Conservation (phyloP, 2,797 vertebrate species). For the Sebastolobus altivelis region DNA sequence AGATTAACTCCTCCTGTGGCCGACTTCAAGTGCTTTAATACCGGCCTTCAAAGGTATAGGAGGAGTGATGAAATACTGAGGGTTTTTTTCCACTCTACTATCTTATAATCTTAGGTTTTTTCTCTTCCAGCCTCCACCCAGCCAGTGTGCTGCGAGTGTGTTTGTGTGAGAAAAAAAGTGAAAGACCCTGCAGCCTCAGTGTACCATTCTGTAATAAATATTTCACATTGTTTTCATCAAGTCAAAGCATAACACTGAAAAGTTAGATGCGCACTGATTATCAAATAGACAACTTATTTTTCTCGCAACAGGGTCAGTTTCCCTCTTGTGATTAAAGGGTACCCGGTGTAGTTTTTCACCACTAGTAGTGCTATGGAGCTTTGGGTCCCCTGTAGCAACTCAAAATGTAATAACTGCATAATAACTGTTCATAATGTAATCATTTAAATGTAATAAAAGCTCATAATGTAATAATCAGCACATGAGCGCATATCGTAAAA, state of each 20-base stretch:
- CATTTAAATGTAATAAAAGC: too few relatives aligned
- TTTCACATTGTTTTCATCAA: conserved; percentile 20
- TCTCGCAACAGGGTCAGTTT: too few relatives aligned
- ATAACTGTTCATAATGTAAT: too few relatives aligned
- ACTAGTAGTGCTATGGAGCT: not conserved
- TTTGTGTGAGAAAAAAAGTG: conserved; percentile 4
- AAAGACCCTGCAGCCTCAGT: not conserved
- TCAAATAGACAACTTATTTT: not conserved
- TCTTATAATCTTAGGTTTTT: conserved; percentile 42
- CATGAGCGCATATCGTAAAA: too few relatives aligned
- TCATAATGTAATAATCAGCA: too few relatives aligned
- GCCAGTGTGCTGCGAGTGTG: not conserved
- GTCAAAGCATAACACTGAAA: not conserved
- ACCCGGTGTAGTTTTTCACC: not conserved
- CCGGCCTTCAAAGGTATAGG: conserved; percentile 33
- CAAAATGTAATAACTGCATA: too few relatives aligned
- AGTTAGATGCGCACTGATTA: not conserved
- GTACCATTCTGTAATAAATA: conserved; percentile 7
- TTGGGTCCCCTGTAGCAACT: too few relatives aligned
- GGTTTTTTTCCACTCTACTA: not conserved
- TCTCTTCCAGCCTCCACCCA: conserved; percentile 24
- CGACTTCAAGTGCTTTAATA: conserved; percentile 46
- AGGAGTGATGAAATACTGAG: conserved; percentile 44
- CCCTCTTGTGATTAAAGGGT: not conserved
- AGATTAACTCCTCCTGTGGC: conserved; percentile 65